These are phyloP conservation scores for Galerucella pusilla DNA, from an alignment of 2,888 invertebrate genomes.

Conservation along the genomic window DNA sequence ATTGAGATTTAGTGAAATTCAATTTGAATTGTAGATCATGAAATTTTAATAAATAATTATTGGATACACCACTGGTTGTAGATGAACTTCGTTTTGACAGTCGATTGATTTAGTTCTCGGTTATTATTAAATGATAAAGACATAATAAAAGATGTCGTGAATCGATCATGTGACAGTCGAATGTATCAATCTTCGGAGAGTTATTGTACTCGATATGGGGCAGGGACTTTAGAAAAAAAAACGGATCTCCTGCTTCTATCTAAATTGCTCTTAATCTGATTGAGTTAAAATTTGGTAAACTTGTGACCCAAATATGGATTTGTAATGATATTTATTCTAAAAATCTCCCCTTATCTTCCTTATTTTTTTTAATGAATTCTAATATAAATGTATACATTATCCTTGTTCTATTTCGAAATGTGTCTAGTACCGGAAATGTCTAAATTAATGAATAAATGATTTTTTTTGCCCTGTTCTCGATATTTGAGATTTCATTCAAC, in stretches of 20 bases:
- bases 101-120: conserved; percentile 52
- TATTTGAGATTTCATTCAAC: conserved; percentile 18
- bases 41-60: not conserved
- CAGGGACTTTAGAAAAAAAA: too few relatives aligned
- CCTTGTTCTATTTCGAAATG: conserved; percentile 5
- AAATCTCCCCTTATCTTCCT: too few relatives aligned
- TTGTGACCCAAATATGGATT: too few relatives aligned
- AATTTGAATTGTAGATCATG: not conserved
- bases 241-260: too few relatives aligned
- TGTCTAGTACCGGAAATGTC: conserved; percentile 35
- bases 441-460: conserved; percentile 35
- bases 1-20: not conserved
- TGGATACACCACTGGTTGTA: conserved; percentile 22
- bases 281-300: too few relatives aligned
- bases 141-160: conserved; percentile 51
- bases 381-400: not conserved
- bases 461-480: not conserved
- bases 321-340: too few relatives aligned
- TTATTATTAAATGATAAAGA: conserved; percentile 51
- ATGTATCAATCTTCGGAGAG: conserved; percentile 34
- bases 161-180: conserved; percentile 50
- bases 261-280: too few relatives aligned
- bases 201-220: conserved; percentile 10
- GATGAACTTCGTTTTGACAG: conserved; percentile 46
- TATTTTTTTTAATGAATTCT: not conserved